Conservation (phyloP, 2,797 vertebrate genomes). For the Lerista edwardsae region DNA sequence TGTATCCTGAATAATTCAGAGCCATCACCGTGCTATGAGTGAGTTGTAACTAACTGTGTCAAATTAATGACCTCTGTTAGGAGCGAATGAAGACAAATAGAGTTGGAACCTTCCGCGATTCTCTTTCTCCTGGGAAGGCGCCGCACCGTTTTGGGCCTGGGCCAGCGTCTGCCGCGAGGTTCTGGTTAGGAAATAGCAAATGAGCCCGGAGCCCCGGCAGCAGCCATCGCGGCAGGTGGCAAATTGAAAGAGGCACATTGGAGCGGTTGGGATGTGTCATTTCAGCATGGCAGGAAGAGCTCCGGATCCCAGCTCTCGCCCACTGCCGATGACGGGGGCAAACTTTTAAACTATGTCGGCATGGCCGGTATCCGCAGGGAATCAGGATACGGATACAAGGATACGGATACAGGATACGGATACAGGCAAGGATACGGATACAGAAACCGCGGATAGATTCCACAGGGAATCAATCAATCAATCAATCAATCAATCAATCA, state of each 20-base stretch:
- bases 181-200: neutral
- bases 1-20: conserved; percentile 63
- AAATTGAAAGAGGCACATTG: neutral
- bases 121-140: neutral
- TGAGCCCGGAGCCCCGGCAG: neutral
- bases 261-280: neutral
- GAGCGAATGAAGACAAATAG: conserved; percentile 14
- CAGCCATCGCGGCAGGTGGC: neutral
- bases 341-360: too few relatives aligned
- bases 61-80: conserved; percentile 61
- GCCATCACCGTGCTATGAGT: conserved; percentile 53
- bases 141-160: neutral
- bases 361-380: too few relatives aligned
- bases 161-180: accelerated
- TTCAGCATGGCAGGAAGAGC: neutral
- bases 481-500: too few relatives aligned
- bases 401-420: too few relatives aligned
- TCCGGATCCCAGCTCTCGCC: neutral
- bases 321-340: too few relatives aligned
- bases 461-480: too few relatives aligned
- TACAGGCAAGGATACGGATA: too few relatives aligned
- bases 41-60: conserved; percentile 65
- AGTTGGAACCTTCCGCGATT: neutral
- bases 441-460: too few relatives aligned
- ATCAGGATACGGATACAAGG: too few relatives aligned